Evolutionary conservation across 2,113 vertebrate genomes (phyloP).

Genomic region (Psettodes erumei): DNA sequence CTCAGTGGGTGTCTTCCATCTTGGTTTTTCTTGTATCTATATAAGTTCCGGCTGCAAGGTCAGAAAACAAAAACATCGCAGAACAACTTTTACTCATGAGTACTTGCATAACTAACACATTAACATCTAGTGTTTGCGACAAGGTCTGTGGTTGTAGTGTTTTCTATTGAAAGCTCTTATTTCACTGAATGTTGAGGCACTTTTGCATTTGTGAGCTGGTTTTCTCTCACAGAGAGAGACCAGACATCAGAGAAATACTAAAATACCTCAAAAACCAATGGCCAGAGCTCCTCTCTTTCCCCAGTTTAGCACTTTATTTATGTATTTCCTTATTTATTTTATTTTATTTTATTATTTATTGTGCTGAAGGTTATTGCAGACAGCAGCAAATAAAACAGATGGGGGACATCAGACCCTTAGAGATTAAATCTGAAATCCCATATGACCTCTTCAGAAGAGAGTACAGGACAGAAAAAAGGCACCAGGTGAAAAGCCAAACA

Average conservation of each 20-base stretch:
- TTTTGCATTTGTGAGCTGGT: slow-evolving; percentile 36
- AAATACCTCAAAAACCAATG: slow-evolving; percentile 36
- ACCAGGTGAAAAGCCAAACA: slow-evolving; percentile 32
- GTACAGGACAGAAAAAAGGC: slow-evolving; percentile 29
- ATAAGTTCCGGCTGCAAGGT: slow-evolving; percentile 35
- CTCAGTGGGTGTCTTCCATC: slow-evolving; percentile 47
- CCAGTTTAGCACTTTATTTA: slow-evolving; percentile 27
- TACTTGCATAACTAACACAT: slow-evolving; percentile 34
- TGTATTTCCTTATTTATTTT: slow-evolving; percentile 27
- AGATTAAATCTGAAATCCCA: slow-evolving; percentile 60
- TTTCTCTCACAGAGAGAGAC: slow-evolving; percentile 41
- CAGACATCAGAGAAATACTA: slow-evolving; percentile 32
- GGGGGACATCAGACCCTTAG: slow-evolving; percentile 25
- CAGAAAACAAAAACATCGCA: slow-evolving; percentile 10
- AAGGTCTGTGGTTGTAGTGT: slow-evolving; percentile 4
- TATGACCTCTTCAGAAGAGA: slow-evolving; percentile 59
- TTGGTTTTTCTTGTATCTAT: slow-evolving; percentile 44
- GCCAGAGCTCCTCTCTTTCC: slow-evolving; percentile 1
- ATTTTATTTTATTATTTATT: too few relatives aligned
- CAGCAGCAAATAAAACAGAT: slow-evolving; percentile 46
- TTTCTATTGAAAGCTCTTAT: slow-evolving; percentile 42
- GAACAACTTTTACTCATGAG: slow-evolving; percentile 26
- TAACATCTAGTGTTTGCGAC: slow-evolving; percentile 11
- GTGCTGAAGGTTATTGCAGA: slow-evolving; percentile 51
- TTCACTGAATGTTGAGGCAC: slow-evolving; percentile 28